phyloP scores from a whole-genome alignment of 2,113 vertebrate species.

The Nematolebias whitei region DNA sequence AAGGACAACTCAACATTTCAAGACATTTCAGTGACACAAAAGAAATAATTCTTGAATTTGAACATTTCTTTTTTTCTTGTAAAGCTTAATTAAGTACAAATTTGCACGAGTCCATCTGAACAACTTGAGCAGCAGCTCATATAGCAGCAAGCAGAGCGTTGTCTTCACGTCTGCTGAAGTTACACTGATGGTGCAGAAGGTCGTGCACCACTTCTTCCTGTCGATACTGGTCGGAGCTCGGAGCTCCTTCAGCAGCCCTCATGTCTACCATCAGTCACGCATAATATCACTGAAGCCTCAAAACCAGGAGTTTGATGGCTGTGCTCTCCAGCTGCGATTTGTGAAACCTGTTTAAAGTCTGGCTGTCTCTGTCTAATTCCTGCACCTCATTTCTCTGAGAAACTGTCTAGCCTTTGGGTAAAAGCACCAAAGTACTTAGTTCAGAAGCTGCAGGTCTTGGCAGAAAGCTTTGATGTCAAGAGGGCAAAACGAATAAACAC shows the following conservation, averaged over 20 bases:
- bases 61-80: too few species aligned
- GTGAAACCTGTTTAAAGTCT: conserved; percentile 31
- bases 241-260: conserved; percentile 7
- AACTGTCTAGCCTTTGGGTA: not conserved
- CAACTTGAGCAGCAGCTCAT: not conserved
- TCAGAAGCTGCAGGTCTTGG: not conserved
- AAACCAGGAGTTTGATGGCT: conserved; percentile 30
- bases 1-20: not conserved
- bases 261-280: conserved; percentile 35
- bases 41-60: not conserved
- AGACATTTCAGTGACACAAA: not conserved
- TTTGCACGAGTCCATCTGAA: not conserved
- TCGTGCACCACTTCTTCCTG: conserved; percentile 7
- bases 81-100: not conserved
- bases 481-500: conserved; percentile 4
- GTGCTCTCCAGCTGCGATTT: conserved; percentile 47
- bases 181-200: not conserved
- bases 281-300: conserved; percentile 11
- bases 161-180: conserved; percentile 15
- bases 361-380: conserved; percentile 17
- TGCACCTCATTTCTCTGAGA: conserved; percentile 23
- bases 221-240: conserved; percentile 24
- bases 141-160: not conserved
- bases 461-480: conserved; percentile 27
- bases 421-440: not conserved